phyloP scores from a whole-genome alignment of 2,888 invertebrate species.

The Hirtodrosophila duncani region DNA sequence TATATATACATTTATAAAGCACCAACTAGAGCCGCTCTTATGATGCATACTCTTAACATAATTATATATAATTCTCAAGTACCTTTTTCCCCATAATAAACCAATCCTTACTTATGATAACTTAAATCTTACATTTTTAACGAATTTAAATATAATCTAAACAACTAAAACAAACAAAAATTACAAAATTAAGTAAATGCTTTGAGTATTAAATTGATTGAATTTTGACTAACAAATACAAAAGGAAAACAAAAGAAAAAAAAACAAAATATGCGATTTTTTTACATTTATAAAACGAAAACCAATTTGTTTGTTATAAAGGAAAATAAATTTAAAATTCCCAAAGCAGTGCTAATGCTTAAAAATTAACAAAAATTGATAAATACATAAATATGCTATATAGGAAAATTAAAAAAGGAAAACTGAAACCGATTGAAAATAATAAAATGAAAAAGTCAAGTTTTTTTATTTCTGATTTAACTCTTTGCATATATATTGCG shows the following conservation, averaged over 20 bases:
- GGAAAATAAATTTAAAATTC: slow-evolving; percentile 32
- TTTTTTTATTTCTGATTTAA: too few species aligned
- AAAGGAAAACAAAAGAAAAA: slow-evolving; percentile 5
- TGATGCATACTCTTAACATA: slow-evolving; percentile 32
- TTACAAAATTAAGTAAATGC: slow-evolving; percentile 51
- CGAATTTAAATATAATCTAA: slow-evolving; percentile 52
- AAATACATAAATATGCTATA: slow-evolving; percentile 25
- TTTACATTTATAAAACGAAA: slow-evolving; percentile 65
- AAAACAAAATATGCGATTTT: slow-evolving; percentile 41
- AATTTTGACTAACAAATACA: slow-evolving; percentile 48
- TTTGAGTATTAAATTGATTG: slow-evolving; percentile 66
- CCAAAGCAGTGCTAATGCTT: too few species aligned
- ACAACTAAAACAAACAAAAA: slow-evolving; percentile 6
- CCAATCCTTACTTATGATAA: slow-evolving; percentile 28
- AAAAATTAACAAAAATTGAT: slow-evolving; percentile 21
- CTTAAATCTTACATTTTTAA: slow-evolving; percentile 64
- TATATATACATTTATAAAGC: slow-evolving; percentile 22
- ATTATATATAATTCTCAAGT: slow-evolving; percentile 55
- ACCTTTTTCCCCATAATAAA: slow-evolving; percentile 49
- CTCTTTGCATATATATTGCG: too few species aligned
- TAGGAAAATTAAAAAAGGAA: slow-evolving; percentile 14
- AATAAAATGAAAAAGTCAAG: slow-evolving; percentile 27
- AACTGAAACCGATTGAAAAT: slow-evolving; percentile 46
- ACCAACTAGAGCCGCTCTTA: slow-evolving; percentile 20
- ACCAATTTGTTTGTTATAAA: slow-evolving; percentile 53